phyloP scores from a whole-genome alignment of 2,113 vertebrate species.

The Microtus oregoni region DNA sequence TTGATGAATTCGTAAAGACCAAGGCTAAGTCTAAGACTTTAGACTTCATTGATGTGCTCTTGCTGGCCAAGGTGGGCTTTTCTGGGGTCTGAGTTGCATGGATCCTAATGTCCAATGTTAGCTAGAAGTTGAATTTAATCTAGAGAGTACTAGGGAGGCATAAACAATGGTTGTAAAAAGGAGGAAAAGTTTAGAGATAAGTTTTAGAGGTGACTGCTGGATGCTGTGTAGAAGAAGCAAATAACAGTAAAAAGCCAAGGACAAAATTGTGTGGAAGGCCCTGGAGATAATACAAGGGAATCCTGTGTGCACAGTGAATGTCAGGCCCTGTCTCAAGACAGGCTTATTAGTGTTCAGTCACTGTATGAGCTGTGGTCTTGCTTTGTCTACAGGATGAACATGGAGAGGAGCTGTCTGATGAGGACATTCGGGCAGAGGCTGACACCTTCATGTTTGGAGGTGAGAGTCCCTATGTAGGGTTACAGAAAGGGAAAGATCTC shows the following conservation, averaged over 20 bases:
- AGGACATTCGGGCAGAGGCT: conserved; percentile 91
- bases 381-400: conserved; percentile 89
- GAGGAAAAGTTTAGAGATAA: no score
- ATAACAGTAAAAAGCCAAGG: not conserved
- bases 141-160: not conserved
- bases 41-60: conserved; percentile 93
- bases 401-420: conserved; percentile 87
- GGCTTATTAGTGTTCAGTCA: not conserved
- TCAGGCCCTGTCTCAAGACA: not conserved
- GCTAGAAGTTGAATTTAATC: not conserved
- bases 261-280: no score
- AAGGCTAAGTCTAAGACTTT: conserved; percentile 82
- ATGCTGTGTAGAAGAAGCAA: not conserved
- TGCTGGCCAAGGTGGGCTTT: conserved; percentile 88
- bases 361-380: not conserved
- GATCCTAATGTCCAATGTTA: not conserved
- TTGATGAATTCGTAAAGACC: conserved; percentile 65
- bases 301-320: not conserved
- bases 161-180: not conserved
- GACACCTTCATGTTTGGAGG: conserved; percentile 97
- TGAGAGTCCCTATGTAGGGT: conserved; percentile 68
- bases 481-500: no score
- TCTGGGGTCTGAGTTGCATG: not conserved
- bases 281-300: not conserved
- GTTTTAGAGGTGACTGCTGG: not conserved